Conservation (phyloP, 2,113 vertebrate genomes). For the Phoenicopterus ruber region DNA sequence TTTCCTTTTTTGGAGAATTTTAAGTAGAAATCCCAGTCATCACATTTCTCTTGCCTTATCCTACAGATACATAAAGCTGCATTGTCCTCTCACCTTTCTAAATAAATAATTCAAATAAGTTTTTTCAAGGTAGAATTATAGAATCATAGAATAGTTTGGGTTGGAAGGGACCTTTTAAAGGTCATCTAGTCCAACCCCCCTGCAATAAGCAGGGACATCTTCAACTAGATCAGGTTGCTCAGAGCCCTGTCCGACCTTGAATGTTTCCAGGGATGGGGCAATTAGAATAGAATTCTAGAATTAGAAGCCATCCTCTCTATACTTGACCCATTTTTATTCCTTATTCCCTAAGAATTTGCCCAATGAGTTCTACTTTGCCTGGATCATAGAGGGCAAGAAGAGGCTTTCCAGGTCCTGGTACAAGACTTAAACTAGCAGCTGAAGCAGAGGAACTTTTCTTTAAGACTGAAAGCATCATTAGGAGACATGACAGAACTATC, state of each 20-base stretch:
- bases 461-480: not conserved
- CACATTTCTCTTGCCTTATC: not conserved
- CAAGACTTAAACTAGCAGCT: not conserved
- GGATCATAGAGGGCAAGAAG: constrained; percentile 29
- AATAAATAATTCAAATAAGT: not conserved
- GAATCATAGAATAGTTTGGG: no score
- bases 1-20: not conserved
- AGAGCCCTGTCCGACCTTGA: no score
- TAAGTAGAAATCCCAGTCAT: not conserved
- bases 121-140: constrained; percentile 7
- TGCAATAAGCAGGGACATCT: no score
- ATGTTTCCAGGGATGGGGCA: no score
- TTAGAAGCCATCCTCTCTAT: constrained; percentile 17
- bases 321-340: constrained; percentile 11
- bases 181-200: no score
- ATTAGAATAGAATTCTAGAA: no score
- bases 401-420: constrained; percentile 12
- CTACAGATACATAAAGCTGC: not conserved
- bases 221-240: no score
- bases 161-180: no score
- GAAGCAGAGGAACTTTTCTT: not conserved
- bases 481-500: not conserved
- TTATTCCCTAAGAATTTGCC: constrained; percentile 4
- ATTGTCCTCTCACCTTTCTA: not conserved
- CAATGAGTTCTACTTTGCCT: constrained; percentile 47